Evolutionary conservation across 2,888 invertebrate genomes (phyloP), one percentile per base, ranked within the genome.

Genomic region (Tetragonula carbonaria): DNA sequence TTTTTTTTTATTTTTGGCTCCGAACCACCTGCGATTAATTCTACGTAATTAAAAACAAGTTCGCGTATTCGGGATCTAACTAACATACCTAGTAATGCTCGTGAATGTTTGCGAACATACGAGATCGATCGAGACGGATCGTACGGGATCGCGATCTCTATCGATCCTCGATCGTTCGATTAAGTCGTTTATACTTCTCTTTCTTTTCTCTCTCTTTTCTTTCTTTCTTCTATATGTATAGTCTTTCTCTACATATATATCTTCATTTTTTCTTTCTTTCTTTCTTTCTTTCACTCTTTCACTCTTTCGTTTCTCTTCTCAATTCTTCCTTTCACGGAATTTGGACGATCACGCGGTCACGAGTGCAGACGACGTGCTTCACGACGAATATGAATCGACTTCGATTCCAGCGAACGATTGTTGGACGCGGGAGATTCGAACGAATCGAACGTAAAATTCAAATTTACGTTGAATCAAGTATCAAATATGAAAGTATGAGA

Each of bases 41-140:
- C 79, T 80, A 74, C 4, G 66, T 72, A 62, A 84, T 70, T 66
- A 53, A 88, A 76, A 87, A 86, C 75, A 72, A 67, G 53, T 81
- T 81, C 75, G 81, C 80, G 75, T 82, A 65, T 78, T 74, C 66
- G 77, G 66, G 77, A 75, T 72, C 71, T 78, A 77, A 79, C 72
- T 82, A 74, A 67, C 68, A 76, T 74, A 74, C 53, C 71, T 87
- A 84, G 68, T 86, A 86, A 84, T 87, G 73, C 80, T 86, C 70
- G 71, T 78, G 74, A 74, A 82, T 74, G 62, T 63, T 82, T 14
- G 28, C 21, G 45, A 83, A 79, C 51, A 51, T 70, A 11, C 6
- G 45, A 57, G 38, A 51, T 21, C 50, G 63, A 51, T 70, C 70
- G 53, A 76, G 55, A 51, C n/a, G 53, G 23, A 66, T 63, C 65